Percentiles rank a stretch among this genome's conserved stretches.
phyloP scores from a whole-genome alignment of 2,888 invertebrate species.

The Megaustenia siamemsis region DNA sequence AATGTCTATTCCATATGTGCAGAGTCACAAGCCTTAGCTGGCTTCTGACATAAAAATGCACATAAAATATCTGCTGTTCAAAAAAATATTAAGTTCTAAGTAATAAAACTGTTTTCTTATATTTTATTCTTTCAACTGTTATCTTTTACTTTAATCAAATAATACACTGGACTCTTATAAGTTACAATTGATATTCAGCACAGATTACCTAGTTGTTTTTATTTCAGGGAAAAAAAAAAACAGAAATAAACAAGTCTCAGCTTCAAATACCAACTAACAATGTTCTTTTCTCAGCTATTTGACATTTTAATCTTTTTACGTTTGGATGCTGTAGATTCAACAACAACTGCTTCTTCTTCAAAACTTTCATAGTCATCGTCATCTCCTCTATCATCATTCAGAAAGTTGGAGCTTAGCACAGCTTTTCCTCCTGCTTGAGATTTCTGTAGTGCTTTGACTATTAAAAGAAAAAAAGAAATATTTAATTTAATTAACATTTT shows the following conservation, averaged over 20 bases:
- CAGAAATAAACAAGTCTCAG: background rate
- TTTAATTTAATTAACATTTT: too few relatives aligned
- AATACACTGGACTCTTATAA: background rate
- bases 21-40: too few relatives aligned
- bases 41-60: too few relatives aligned
- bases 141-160: background rate
- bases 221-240: too few relatives aligned
- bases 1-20: too few relatives aligned
- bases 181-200: background rate
- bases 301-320: slow-evolving; percentile 55
- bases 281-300: slow-evolving; percentile 51
- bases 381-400: slow-evolving; percentile 43
- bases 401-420: slow-evolving; percentile 37
- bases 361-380: slow-evolving; percentile 53
- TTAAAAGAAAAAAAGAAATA: background rate
- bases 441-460: slow-evolving; percentile 54
- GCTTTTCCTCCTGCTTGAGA: slow-evolving; percentile 48
- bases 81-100: too few relatives aligned
- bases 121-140: background rate
- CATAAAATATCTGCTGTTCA: too few relatives aligned
- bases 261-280: background rate
- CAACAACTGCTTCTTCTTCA: slow-evolving; percentile 50
- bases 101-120: background rate
- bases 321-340: slow-evolving; percentile 41
- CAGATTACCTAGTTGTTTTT: background rate